Base-by-base conservation (phyloP, 1,140 invertebrate genomes). In the Brachionus paranguensis region DNA sequence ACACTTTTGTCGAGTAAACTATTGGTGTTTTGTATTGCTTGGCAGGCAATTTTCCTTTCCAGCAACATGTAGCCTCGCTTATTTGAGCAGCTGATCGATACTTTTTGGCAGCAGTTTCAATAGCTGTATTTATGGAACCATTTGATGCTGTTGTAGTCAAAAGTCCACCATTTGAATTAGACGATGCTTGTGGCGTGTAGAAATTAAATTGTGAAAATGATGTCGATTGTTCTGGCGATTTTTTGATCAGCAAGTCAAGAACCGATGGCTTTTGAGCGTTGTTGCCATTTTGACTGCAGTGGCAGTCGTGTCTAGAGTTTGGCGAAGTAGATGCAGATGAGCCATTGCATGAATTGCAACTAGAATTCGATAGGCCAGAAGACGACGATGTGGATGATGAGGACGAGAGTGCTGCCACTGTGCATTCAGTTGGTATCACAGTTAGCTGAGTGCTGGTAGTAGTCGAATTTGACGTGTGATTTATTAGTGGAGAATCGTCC, bases 11-110 rank as follows among this genome's bases (percentile, higher is more conserved):
- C 64, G 81, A 84, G 12, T 70, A 84, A 3, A 68, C 65, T 29
- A 72, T 70, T 20, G 60, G 60, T 55, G 65, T 70, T 60, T 68
- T 70, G 41, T 84, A 84, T 37, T 72, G 81, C 41, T 84, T 68
- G 24, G 65, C 43, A 33, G 81, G 81, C 41, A 84, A 12, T 70
- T 68, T 84, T 55, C 81, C 81, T 84, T 84, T 84, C 81, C 81
- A 84, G 6, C 78, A 81, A 29, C 78, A 81, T 60, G 78, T 81
- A 12, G 78, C 78, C 20, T 81, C 78, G 20, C 78, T 81, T 60
- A 81, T 81, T 68, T 81, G 78, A 43, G 78, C 78, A 41, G 78
- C 78, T 24, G 53, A 81, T 17, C 78, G 24, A 64, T 81, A 81
- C 33, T 81, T 81, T 81, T 81, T 81, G 41, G 78, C 78, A 14